Evolutionary conservation across 2,888 invertebrate genomes (phyloP).

Genomic region (Hybos culiciformis): DNA sequence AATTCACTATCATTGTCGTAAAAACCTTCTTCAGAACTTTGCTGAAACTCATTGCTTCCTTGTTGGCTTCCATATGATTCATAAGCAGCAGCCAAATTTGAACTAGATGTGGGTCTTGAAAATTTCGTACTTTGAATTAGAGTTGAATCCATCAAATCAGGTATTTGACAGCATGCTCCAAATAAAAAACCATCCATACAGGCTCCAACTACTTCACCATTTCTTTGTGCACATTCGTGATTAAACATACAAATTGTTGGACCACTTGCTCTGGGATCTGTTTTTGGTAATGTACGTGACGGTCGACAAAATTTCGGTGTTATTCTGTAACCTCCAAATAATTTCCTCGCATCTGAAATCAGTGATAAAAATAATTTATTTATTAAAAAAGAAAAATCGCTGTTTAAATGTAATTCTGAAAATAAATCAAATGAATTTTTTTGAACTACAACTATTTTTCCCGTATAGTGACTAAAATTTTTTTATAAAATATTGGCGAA

Average conservation of each 20-base stretch:
- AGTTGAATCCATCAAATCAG: constrained; percentile 37
- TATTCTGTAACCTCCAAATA: constrained; percentile 77
- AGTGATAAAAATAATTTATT: neutral
- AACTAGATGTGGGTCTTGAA: constrained; percentile 22
- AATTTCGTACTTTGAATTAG: constrained; percentile 28
- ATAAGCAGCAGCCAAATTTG: constrained; percentile 22
- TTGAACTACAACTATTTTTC: neutral
- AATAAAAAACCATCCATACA: constrained; percentile 75
- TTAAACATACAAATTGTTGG: constrained; percentile 87
- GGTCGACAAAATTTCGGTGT: constrained; percentile 69
- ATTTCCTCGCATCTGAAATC: constrained; percentile 43
- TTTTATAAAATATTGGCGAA: too few relatives aligned
- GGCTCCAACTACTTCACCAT: constrained; percentile 73
- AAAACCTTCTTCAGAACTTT: constrained; percentile 9
- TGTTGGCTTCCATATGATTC: constrained; percentile 18
- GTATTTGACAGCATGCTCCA: constrained; percentile 77
- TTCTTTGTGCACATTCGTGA: constrained; percentile 67
- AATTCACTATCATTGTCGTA: constrained; percentile 18
- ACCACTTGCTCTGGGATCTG: constrained; percentile 43
- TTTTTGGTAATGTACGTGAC: constrained; percentile 44
- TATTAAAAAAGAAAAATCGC: neutral
- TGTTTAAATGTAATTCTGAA: neutral
- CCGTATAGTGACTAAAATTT: neutral
- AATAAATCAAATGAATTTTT: neutral
- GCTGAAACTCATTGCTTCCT: constrained; percentile 1